A percentile compares a stretch with the other conserved stretches of the same genome.
Evolutionary conservation across 2,113 vertebrate species (phyloP).

Genomic region (Rynchops niger): DNA sequence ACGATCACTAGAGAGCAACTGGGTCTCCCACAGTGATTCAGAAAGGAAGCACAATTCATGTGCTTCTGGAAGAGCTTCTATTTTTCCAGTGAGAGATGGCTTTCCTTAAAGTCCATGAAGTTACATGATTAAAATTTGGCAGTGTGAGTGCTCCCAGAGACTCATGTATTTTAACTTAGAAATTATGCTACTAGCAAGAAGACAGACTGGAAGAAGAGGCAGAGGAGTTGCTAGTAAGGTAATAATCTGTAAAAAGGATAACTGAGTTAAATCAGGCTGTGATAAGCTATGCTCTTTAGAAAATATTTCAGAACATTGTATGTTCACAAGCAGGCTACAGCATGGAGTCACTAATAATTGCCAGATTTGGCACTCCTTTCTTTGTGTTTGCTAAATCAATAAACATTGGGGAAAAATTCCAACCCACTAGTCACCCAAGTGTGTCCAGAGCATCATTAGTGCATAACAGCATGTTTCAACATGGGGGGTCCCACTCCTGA

Average conservation of each 20-base stretch:
- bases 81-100: neutral
- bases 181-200: neutral
- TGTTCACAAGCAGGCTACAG: neutral
- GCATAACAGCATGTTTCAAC: neutral
- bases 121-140: neutral
- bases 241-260: neutral
- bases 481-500: slow-evolving; percentile 15
- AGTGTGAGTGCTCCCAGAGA: neutral
- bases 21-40: neutral
- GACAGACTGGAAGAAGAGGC: neutral
- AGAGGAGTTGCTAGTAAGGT: neutral
- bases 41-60: neutral
- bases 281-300: neutral
- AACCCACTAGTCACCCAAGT: neutral
- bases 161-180: neutral
- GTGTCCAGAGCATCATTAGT: slow-evolving; percentile 2
- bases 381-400: slow-evolving; percentile 25
- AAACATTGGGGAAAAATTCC: neutral
- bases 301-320: neutral
- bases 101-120: neutral
- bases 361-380: slow-evolving; percentile 28
- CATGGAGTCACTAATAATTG: slow-evolving; percentile 27
- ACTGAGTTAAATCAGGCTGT: neutral
- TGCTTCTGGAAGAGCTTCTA: neutral
- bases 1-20: neutral